These are phyloP conservation scores for Petrocephalus microphthalmus DNA, from an alignment of 2,113 vertebrate species.

Conservation along the genomic window DNA sequence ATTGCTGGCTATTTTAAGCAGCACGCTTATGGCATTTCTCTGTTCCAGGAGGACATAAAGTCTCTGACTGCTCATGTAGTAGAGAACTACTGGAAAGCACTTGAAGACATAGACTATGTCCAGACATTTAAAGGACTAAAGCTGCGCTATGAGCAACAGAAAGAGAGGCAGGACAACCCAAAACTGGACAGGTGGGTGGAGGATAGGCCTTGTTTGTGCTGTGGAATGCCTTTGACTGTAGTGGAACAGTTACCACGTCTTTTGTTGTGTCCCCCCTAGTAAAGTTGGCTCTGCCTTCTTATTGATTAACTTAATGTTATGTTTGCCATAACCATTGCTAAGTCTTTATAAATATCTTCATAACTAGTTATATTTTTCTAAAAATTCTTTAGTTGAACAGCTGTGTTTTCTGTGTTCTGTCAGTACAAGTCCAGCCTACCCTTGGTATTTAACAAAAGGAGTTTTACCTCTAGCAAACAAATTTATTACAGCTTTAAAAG, in stretches of 20 bases:
- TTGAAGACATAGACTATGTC: constrained; percentile 97
- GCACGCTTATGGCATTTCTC: constrained; percentile 30
- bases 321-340: neutral
- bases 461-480: neutral
- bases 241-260: neutral
- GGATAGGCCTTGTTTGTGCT: neutral
- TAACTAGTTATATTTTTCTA: neutral
- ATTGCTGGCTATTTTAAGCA: neutral
- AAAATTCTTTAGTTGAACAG: neutral
- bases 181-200: constrained; percentile 87
- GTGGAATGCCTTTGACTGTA: neutral
- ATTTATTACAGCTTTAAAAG: neutral
- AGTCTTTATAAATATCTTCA: neutral
- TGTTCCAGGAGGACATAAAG: constrained; percentile 93
- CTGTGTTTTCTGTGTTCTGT: neutral
- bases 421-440: neutral
- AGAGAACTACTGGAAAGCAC: constrained; percentile 98
- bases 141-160: constrained; percentile 93
- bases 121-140: constrained; percentile 98
- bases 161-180: constrained; percentile 96
- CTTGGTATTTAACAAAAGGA: neutral
- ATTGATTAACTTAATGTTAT: neutral
- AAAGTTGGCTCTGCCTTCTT: neutral
- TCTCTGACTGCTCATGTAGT: constrained; percentile 96
- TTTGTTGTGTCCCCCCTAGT: neutral